Evolutionary conservation across 2,113 vertebrate species (phyloP), one percentile per base, ranked within the genome.

Genomic region (Mormyrus lacerda): DNA sequence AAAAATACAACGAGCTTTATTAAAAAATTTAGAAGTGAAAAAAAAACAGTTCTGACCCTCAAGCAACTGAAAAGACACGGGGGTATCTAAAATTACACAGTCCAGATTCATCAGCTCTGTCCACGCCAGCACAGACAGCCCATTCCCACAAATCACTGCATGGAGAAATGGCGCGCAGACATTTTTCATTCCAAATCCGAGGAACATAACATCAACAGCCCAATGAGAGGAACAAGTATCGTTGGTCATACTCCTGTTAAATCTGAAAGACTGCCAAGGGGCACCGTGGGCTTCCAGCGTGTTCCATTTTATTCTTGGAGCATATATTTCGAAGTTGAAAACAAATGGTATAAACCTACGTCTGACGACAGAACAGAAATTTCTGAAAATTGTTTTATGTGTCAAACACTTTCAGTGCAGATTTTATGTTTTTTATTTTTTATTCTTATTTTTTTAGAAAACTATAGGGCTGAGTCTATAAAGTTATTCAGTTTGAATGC

Each of bases 71-170:
- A 92, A 84, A 85, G 85, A 90, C 91, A 92, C 88, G 73, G 79
- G 87, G 90, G 39, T 89, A 89, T 35, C 50, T 90, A 15, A 91
- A 92, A 91, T 89, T 93, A 88, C 89, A 91, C 88, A 87, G 89
- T 31, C 83, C 65, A 87, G 42, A 73, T 90, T 48, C 61, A 90
- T 45, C 89, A 91, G 88, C 61, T 90, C n/a, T 89, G 91, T 89
- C 88, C 88, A 61, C 85, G 1, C 90, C 39, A 27, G 90, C 89
- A 83, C 65, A 24, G 87, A 90, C 90, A 91, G 91, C 86, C 53
- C 24, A 35, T 82, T 47, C 50, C 92, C 10, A 61, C 65, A 90
- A 91, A 87, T 89, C 42, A 91, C 84, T 87, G 85, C 88, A 21
- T 35, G 86, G 15, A 42, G 86, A 42, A 31, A 51, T 51, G 53